Conservation (phyloP, 2,113 vertebrate species). For the Catharus minimus region DNA sequence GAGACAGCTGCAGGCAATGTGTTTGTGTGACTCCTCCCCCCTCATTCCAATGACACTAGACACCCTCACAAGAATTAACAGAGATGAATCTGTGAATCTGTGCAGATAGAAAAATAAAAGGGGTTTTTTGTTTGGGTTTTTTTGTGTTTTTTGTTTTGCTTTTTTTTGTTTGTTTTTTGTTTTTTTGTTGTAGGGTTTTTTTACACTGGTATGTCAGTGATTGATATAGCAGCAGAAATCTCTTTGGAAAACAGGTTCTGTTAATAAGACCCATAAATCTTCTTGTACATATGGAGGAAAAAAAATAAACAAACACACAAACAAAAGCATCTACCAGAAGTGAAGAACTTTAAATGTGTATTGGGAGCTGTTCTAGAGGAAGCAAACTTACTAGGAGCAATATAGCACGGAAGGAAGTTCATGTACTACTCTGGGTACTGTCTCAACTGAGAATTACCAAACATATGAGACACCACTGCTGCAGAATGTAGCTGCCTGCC, state of each 20-base stretch:
- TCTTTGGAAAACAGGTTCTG: not conserved
- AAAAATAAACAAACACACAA: not conserved
- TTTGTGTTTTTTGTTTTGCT: not conserved
- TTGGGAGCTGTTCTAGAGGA: not conserved
- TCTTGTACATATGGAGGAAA: not conserved
- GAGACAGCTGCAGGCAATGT: not conserved
- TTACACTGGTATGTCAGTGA: not conserved
- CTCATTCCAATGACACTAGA: not conserved
- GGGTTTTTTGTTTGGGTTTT: too few relatives aligned
- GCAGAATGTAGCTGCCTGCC: not conserved
- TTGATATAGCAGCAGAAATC: not conserved
- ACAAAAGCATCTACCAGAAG: not conserved
- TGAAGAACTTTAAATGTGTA: not conserved
- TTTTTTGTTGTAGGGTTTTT: too few relatives aligned
- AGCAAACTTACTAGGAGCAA: not conserved
- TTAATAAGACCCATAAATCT: constrained; percentile 39
- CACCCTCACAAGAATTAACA: not conserved
- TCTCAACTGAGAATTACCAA: not conserved
- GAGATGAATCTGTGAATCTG: not conserved
- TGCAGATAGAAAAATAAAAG: not conserved
- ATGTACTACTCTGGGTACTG: not conserved
- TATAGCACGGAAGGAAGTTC: not conserved
- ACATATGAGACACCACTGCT: not conserved
- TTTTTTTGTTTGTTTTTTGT: not conserved
- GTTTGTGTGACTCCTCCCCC: not conserved